These are phyloP conservation scores for Corythaixoides concolor DNA, from an alignment of 2,113 vertebrate species.

Conservation along the genomic window DNA sequence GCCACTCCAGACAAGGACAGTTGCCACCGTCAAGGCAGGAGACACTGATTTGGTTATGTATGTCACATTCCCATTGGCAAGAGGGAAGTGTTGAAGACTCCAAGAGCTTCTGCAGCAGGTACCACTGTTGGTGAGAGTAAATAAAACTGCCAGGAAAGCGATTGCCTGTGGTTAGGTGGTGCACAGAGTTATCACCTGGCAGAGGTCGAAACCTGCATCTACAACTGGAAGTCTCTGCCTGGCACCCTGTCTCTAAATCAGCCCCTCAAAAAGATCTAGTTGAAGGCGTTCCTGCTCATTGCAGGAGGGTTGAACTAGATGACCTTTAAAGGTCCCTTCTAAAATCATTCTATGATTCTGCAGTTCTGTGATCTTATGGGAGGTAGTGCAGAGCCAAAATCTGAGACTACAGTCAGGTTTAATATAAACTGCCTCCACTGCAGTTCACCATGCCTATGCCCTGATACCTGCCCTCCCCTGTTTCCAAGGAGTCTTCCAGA, in stretches of 20 bases:
- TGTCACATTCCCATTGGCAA: too few species aligned
- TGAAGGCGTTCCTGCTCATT: not conserved
- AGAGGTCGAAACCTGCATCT: not conserved
- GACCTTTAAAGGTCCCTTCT: not conserved
- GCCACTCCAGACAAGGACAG: not conserved
- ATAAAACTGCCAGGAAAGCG: not conserved
- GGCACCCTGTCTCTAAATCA: not conserved
- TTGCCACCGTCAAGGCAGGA: not conserved
- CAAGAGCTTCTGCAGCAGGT: not conserved
- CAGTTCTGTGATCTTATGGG: not conserved
- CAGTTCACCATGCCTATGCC: not conserved
- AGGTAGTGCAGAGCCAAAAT: not conserved
- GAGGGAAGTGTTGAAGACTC: not conserved
- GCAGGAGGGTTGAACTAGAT: not conserved
- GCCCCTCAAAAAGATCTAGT: not conserved
- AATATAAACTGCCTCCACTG: not conserved
- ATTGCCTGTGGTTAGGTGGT: not conserved
- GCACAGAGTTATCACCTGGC: not conserved
- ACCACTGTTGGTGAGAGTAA: not conserved
- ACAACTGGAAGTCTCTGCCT: not conserved
- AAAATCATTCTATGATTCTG: not conserved
- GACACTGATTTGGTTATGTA: not conserved
- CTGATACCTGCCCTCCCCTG: not conserved
- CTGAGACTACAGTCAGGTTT: not conserved
- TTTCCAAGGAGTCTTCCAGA: not conserved